Evolutionary conservation across 1,140 invertebrate genomes (phyloP), one percentile per base, ranked within the genome.

Genomic region (Cyclargus thomasi): DNA sequence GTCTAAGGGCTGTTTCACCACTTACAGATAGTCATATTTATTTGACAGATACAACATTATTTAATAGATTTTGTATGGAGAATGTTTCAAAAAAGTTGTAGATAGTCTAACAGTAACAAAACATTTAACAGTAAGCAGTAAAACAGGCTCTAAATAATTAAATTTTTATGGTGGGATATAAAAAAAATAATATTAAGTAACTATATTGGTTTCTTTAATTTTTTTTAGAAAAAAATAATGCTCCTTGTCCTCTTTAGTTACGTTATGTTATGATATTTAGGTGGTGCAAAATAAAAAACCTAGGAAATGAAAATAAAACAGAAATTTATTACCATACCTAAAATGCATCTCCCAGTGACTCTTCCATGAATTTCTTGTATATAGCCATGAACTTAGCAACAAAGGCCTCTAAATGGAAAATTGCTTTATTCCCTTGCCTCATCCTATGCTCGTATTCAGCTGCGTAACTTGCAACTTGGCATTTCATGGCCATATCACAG

Each of bases 341-440:
- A 77, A 89, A 89, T n/a, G 74, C 78, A 79, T 87, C 86, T 72
- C 83, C 82, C 21, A 90, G 36, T 7, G 84, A 93, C 74, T 94
- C 93, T 79, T 96, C 95, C 70, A 97, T 92, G 85, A 95, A 97
- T 76, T 94, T 94, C 76, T 97, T 97, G 87, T 99, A 99, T 73
- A 98, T 94, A 21, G 94, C 93, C 98, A 99, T 99, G 87, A 99
- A 99, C 74, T 96, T 96, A 4, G 97, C 97, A 67, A 98, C 95
- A 93, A 99, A 99, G 17, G 97, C 97, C 91, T 99, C 98, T 47
- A 99, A 91, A 88, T 99, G 98, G 79, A 98, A 98, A 76, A 99
- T 99, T n/a, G 95, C 93, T 91, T 99, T 99, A 68, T 95, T 96
- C 16, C 98, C 98, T 59, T 95, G 91, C 75, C 95, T 94, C 92